Percentiles rank a stretch among this genome's conserved stretches.
These are phyloP conservation scores for Helobdella robusta DNA, from an alignment of 2,888 invertebrate genomes.

Conservation along the genomic window DNA sequence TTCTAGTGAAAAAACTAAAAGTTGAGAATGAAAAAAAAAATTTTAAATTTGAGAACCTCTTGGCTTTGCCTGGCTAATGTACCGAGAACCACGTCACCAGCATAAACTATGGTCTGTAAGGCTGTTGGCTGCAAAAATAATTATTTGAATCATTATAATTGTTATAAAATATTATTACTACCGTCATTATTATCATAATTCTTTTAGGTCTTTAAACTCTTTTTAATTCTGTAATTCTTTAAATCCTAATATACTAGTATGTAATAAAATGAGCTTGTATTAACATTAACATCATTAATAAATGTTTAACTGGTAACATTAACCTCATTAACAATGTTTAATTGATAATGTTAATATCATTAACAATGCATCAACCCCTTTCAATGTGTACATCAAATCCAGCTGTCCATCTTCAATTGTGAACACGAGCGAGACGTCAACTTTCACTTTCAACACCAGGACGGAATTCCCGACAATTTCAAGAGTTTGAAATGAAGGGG, in stretches of 20 bases:
- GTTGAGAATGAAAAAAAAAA: not conserved
- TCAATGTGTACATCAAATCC: not conserved
- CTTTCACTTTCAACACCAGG: constrained; percentile 1
- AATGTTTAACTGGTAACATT: no score
- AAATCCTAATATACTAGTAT: no score
- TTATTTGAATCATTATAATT: not conserved
- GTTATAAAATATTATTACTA: no score
- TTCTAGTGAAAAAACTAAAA: not conserved
- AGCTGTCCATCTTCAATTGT: not conserved
- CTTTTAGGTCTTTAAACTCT: no score
- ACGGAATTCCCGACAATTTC: constrained; percentile 1
- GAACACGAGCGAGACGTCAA: constrained; percentile 1
- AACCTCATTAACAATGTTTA: no score
- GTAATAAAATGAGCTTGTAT: no score
- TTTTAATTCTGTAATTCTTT: no score
- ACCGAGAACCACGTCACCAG: not conserved
- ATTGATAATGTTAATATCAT: no score
- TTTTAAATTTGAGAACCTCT: not conserved
- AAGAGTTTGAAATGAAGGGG: not conserved
- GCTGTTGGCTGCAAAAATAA: not conserved
- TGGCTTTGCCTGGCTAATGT: not conserved
- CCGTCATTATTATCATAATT: no score
- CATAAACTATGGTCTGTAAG: not conserved
- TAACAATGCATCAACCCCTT: constrained; percentile 10
- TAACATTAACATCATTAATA: no score